Evolutionary conservation across 2,797 vertebrate species (phyloP), one percentile per base, ranked within the genome.

Genomic region (Rhinophrynus dorsalis): DNA sequence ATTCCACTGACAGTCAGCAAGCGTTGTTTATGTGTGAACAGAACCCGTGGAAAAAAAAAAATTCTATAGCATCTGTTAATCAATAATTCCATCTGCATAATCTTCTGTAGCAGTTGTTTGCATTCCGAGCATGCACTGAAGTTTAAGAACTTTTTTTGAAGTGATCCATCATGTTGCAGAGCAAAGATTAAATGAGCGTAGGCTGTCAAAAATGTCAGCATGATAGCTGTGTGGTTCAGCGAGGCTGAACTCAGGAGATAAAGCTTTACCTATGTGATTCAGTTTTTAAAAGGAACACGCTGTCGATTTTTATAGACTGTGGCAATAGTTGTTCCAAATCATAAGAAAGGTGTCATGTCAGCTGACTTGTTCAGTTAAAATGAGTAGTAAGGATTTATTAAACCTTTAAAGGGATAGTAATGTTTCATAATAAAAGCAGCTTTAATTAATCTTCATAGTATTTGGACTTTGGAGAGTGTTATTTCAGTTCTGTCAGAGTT

Each of bases 171-270:
- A 72, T 64, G 60, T 72, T 58, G 56, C 52, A 51, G 42, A 52
- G 61, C 44, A 32, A 50, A 65, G 52, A 72, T 72, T 65, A 72
- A 65, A 58, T 65, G 56, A 72, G 26, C 68, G 29, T 42, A 40
- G 12, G 20, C 68, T 72, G 68, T 65, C 68, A 72, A 38, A 65
- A 72, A 65, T 72, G 68, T 72, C 68, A 72, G 68, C 20, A 13
- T 33, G 68, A 72, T 72, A 64, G 24, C 60, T 8, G 33, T 32
- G 21, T 51, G 60, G 52, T 72, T 72, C 68, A 65, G 30, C 60
- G 10, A 64, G 68, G 60, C 68, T 72, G 68, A 72, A 58, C 68
- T 48, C 33, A 12, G 27, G 52, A 72, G 68, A 72, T 72, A 65
- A 65, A 50, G 44, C 68, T 18, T 59, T 58, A 65, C 52, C 61